phyloP scores from a whole-genome alignment of 2,888 invertebrate species.

The Andrena bicolor region DNA sequence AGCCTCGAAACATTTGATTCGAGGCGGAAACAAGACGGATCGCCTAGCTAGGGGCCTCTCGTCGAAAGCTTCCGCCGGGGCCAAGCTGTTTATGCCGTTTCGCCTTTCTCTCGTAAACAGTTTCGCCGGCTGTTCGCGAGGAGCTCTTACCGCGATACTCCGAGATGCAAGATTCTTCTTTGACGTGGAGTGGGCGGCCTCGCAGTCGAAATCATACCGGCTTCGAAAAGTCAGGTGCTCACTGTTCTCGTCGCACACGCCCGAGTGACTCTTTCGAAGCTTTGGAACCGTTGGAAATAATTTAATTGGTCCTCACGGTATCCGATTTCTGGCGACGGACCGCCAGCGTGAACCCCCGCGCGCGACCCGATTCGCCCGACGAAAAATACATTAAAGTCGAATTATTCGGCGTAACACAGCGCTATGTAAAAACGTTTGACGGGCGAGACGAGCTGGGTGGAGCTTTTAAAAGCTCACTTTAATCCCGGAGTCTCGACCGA shows the following conservation, averaged over 20 bases:
- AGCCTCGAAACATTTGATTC: slow-evolving; percentile 16
- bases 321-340: slow-evolving; percentile 14
- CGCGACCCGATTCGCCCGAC: not conserved
- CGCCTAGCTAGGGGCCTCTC: slow-evolving; percentile 16
- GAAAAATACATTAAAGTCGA: slow-evolving; percentile 44
- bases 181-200: slow-evolving; percentile 11
- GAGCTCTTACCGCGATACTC: slow-evolving; percentile 26
- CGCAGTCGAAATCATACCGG: not conserved
- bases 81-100: slow-evolving; percentile 45
- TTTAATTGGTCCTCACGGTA: slow-evolving; percentile 3
- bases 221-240: not conserved
- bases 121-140: slow-evolving; percentile 43
- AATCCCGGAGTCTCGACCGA: slow-evolving; percentile 53
- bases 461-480: slow-evolving; percentile 66
- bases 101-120: slow-evolving; percentile 11
- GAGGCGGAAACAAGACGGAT: slow-evolving; percentile 41
- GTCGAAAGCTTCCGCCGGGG: slow-evolving; percentile 13
- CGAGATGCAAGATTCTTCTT: slow-evolving; percentile 4
- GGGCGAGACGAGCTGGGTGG: slow-evolving; percentile 25
- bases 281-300: slow-evolving; percentile 34
- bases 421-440: slow-evolving; percentile 50
- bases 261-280: not conserved
- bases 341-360: not conserved
- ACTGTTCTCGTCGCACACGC: not conserved
- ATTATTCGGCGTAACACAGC: slow-evolving; percentile 46